Conservation (phyloP, 2,888 invertebrate genomes). For the Nephrocerus scutellatus region DNA sequence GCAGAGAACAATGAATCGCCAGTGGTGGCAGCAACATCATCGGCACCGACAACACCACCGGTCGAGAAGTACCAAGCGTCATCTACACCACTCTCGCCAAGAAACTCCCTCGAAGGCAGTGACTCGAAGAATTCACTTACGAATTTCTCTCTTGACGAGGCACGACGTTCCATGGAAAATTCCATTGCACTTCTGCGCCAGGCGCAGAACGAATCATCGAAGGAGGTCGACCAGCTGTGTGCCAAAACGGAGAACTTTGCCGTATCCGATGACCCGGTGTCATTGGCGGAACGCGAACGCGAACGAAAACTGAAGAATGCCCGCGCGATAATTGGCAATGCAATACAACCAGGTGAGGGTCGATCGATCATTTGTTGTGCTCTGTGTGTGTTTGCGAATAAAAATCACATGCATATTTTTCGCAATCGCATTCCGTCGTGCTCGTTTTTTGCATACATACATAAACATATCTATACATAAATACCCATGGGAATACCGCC, state of each 20-base stretch:
- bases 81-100: constrained; percentile 16
- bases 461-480: constrained; percentile 14
- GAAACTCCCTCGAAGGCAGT: constrained; percentile 44
- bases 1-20: constrained; percentile 25
- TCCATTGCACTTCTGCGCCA: constrained; percentile 57
- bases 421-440: too few relatives aligned
- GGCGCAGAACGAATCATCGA: constrained; percentile 45
- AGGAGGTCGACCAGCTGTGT: constrained; percentile 46
- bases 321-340: constrained; percentile 65
- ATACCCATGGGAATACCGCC: constrained; percentile 40
- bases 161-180: constrained; percentile 54
- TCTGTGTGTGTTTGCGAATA: too few relatives aligned
- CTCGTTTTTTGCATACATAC: constrained; percentile 4
- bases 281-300: constrained; percentile 32
- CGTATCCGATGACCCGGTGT: constrained; percentile 30
- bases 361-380: constrained; percentile 6
- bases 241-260: constrained; percentile 44
- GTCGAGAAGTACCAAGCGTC: constrained; percentile 1
- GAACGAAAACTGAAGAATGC: constrained; percentile 59
- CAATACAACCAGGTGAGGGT: constrained; percentile 51
- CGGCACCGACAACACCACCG: constrained; percentile 36
- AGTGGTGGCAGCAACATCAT: constrained; percentile 30
- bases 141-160: constrained; percentile 54
- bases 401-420: background rate
- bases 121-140: constrained; percentile 52